phyloP scores from a whole-genome alignment of 2,113 vertebrate species.

The Natator depressus region DNA sequence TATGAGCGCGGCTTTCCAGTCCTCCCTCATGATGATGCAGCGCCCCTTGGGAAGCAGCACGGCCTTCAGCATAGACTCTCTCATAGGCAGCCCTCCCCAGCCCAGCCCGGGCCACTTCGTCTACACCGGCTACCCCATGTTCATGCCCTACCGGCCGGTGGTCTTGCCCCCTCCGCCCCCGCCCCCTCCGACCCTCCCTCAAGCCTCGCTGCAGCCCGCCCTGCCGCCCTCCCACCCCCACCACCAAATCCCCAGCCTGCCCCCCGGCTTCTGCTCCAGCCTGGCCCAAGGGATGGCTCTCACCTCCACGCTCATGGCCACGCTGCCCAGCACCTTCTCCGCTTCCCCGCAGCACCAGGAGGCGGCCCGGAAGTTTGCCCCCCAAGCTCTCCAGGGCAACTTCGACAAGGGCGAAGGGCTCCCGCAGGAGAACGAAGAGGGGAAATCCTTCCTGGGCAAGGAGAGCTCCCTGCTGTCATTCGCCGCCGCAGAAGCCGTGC shows the following conservation, averaged over 20 bases:
- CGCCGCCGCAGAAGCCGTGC: conserved; percentile 85
- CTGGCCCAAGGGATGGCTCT: conserved; percentile 94
- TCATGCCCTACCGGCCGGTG: conserved; percentile 95
- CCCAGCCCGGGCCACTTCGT: conserved; percentile 92
- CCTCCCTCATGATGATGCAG: conserved; percentile 96
- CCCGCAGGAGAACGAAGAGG: conserved; percentile 86
- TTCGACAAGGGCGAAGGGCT: conserved; percentile 89
- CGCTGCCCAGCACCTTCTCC: conserved; percentile 91
- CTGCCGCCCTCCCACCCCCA: conserved; percentile 85
- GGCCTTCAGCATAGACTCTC: conserved; percentile 96
- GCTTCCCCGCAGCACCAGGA: conserved; percentile 89
- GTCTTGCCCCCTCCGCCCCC: conserved; percentile 92
- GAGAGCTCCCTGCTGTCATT: conserved; percentile 85
- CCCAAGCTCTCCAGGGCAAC: conserved; percentile 83
- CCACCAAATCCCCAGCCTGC: conserved; percentile 88
- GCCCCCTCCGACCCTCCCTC: conserved; percentile 82
- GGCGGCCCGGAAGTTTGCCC: conserved; percentile 88
- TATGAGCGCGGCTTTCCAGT: conserved; percentile 90
- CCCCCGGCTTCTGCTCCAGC: conserved; percentile 92
- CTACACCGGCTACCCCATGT: conserved; percentile 96
- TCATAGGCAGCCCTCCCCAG: conserved; percentile 92
- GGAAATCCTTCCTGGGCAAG: conserved; percentile 88
- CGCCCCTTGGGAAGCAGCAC: conserved; percentile 93
- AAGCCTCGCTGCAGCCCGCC: conserved; percentile 80
- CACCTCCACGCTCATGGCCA: conserved; percentile 95